Percentiles rank a stretch among this genome's conserved stretches.
Evolutionary conservation across 2,888 invertebrate genomes (phyloP).

Genomic region (Drosophila mettleri): DNA sequence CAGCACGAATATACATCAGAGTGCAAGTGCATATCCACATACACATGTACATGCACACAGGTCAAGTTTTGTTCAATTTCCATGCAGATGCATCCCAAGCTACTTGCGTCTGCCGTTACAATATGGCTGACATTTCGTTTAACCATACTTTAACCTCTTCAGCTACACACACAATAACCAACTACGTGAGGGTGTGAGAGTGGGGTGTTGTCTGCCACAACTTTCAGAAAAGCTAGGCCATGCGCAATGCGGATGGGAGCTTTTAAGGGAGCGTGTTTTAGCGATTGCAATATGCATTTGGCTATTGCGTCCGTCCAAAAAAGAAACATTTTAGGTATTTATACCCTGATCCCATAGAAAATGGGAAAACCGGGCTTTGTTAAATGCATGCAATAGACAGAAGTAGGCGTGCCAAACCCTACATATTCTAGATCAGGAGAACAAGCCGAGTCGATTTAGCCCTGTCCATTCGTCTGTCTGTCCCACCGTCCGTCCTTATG

Average conservation of each 20-base stretch:
- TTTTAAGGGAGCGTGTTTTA: too few species aligned
- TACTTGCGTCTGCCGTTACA: constrained; percentile 15
- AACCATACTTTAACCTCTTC: constrained; percentile 31
- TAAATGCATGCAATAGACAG: too few species aligned
- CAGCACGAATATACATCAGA: constrained; percentile 11
- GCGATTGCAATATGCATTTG: too few species aligned
- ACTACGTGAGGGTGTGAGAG: not conserved
- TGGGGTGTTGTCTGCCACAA: not conserved
- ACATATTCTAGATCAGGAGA: too few species aligned
- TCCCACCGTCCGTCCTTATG: too few species aligned
- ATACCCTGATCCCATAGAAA: too few species aligned
- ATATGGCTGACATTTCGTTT: constrained; percentile 18
- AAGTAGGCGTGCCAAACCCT: too few species aligned
- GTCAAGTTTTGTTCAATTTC: constrained; percentile 5
- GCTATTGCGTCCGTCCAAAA: too few species aligned
- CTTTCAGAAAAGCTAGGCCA: constrained; percentile 48
- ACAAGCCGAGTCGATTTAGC: too few species aligned
- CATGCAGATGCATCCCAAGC: constrained; percentile 25
- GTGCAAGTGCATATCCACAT: not conserved
- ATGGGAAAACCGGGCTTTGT: too few species aligned
- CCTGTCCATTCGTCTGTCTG: too few species aligned
- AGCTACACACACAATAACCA: not conserved
- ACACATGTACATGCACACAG: not conserved
- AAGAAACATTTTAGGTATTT: too few species aligned
- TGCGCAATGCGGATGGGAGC: constrained; percentile 65